Percentiles rank a stretch among this genome's conserved stretches.
These are phyloP conservation scores for Drosophila ohnishii DNA, from an alignment of 1,140 invertebrate genomes.

Conservation along the genomic window DNA sequence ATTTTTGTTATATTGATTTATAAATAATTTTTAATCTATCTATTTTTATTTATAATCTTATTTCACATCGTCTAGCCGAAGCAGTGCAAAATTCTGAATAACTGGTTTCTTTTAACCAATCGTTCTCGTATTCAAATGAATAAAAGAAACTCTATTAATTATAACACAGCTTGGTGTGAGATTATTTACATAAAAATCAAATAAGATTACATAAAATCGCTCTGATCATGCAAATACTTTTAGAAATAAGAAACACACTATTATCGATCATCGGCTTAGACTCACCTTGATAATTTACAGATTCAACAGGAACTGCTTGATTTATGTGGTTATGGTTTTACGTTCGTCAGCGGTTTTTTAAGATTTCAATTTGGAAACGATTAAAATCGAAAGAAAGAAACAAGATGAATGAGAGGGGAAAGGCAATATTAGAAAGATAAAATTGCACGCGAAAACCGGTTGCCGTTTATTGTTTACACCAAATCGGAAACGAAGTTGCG, in stretches of 20 bases:
- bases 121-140: neutral
- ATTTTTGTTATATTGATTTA: no score
- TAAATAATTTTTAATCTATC: neutral
- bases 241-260: slow-evolving; percentile 1
- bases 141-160: slow-evolving; percentile 1
- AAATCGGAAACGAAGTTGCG: slow-evolving; percentile 43
- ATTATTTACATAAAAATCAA: slow-evolving; percentile 25
- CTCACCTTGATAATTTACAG: slow-evolving; percentile 49
- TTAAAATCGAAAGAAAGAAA: slow-evolving; percentile 37
- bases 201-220: slow-evolving; percentile 22
- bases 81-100: neutral
- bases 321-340: slow-evolving; percentile 13
- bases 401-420: slow-evolving; percentile 22
- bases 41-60: no score
- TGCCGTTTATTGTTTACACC: slow-evolving; percentile 71
- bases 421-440: slow-evolving; percentile 33
- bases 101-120: neutral
- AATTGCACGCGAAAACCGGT: slow-evolving; percentile 62
- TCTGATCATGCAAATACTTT: slow-evolving; percentile 14
- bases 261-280: slow-evolving; percentile 17
- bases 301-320: slow-evolving; percentile 22
- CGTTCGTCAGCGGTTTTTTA: slow-evolving; percentile 2
- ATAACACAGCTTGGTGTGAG: neutral
- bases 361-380: slow-evolving; percentile 34
- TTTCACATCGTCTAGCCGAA: neutral